Conservation (phyloP, 2,113 vertebrate species). For the Nibea albiflora region DNA sequence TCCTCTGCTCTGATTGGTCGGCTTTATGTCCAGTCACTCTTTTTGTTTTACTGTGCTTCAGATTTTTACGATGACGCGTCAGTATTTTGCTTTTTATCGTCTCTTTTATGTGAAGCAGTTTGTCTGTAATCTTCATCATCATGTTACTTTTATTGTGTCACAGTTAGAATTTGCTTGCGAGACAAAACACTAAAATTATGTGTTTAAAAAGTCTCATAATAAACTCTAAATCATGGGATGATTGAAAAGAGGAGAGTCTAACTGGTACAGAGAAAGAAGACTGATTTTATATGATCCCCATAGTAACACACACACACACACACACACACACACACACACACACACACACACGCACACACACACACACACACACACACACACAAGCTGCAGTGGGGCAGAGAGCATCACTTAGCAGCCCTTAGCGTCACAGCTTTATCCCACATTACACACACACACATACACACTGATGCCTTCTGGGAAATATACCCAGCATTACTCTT, state of each 20-base stretch:
- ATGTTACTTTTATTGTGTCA: neutral
- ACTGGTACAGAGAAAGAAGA: neutral
- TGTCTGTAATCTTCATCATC: neutral
- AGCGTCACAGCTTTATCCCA: slow-evolving; percentile 37
- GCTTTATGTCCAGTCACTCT: neutral
- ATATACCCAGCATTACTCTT: neutral
- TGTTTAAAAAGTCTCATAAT: neutral
- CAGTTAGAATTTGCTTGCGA: neutral
- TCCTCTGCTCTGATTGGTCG: neutral
- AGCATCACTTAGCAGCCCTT: slow-evolving; percentile 32
- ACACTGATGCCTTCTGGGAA: neutral
- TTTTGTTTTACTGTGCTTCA: neutral
- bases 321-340: neutral
- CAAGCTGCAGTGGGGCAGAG: neutral
- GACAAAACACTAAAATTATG: neutral
- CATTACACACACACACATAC: slow-evolving; percentile 6
- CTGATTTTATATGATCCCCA: neutral
- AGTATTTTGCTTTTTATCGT: neutral
- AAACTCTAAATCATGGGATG: neutral
- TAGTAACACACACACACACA: neutral
- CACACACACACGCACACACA: slow-evolving; percentile 1
- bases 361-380: slow-evolving; percentile 16
- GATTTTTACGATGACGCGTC: neutral
- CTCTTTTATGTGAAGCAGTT: slow-evolving; percentile 2
- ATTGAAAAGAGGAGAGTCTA: neutral